These are phyloP conservation scores for Pemphredon lugubris DNA, from an alignment of 2,888 invertebrate species.

Conservation along the genomic window DNA sequence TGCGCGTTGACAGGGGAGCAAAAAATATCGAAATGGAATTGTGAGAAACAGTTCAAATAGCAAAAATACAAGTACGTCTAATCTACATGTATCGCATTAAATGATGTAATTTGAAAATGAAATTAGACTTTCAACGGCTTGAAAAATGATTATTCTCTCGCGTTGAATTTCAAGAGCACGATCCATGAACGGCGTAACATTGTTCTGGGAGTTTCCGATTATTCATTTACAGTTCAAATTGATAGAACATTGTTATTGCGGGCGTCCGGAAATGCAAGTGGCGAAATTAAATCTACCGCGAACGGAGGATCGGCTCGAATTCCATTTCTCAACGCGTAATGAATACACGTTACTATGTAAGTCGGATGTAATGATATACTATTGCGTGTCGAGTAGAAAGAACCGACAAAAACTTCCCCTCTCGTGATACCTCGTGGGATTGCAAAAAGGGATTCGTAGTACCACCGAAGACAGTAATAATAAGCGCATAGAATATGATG, in stretches of 20 bases:
- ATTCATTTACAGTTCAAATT: too few species aligned
- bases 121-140: too few species aligned
- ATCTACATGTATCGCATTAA: too few species aligned
- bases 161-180: too few species aligned
- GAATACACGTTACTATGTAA: constrained; percentile 42
- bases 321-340: constrained; percentile 60
- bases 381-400: constrained; percentile 54
- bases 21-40: neutral
- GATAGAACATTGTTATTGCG: constrained; percentile 35
- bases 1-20: too few species aligned
- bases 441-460: constrained; percentile 30
- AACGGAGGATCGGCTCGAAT: constrained; percentile 53
- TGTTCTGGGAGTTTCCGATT: too few species aligned
- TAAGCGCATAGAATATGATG: constrained; percentile 2
- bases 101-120: too few species aligned
- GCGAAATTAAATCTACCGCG: constrained; percentile 52
- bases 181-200: too few species aligned
- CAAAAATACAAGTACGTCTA: too few species aligned
- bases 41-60: too few species aligned
- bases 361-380: constrained; percentile 57
- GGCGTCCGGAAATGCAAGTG: constrained; percentile 43
- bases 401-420: constrained; percentile 48
- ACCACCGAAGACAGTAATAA: constrained; percentile 21
- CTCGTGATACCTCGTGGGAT: constrained; percentile 16
- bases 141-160: too few species aligned